Conservation (phyloP, 2,888 invertebrate species). For the Drosophila pegasa region DNA sequence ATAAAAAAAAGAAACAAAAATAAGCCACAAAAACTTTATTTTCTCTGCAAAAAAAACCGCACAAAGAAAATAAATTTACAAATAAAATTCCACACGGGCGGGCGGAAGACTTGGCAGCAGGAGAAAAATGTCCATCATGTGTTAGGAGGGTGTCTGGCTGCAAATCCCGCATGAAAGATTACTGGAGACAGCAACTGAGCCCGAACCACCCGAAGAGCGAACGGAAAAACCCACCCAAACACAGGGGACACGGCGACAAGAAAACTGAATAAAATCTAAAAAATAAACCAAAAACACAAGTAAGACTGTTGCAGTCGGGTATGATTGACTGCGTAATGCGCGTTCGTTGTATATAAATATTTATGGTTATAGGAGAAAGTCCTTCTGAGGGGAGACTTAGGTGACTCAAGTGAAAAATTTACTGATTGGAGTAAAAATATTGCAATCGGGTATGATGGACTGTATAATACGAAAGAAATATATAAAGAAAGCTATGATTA, state of each 20-base stretch:
- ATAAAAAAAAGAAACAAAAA: slow-evolving; percentile 26
- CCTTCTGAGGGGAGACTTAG: no score
- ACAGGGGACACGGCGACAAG: slow-evolving; percentile 33
- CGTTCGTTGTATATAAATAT: background rate
- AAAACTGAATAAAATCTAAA: slow-evolving; percentile 68
- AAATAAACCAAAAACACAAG: slow-evolving; percentile 62
- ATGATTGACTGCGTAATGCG: background rate
- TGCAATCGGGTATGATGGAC: no score
- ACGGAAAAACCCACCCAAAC: slow-evolving; percentile 38
- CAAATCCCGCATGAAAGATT: slow-evolving; percentile 83
- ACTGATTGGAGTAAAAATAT: no score
- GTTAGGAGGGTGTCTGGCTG: slow-evolving; percentile 75
- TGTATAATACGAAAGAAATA: no score
- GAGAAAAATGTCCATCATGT: slow-evolving; percentile 45
- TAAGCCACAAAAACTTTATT: slow-evolving; percentile 63
- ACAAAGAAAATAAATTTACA: slow-evolving; percentile 75
- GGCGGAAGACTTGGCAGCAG: background rate
- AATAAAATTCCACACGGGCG: slow-evolving; percentile 63
- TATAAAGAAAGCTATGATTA: no score
- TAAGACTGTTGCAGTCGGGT: no score
- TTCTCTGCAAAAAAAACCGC: slow-evolving; percentile 38
- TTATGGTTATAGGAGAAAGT: no score
- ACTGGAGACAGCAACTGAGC: slow-evolving; percentile 63
- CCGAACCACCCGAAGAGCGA: slow-evolving; percentile 14
- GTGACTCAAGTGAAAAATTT: no score